These are phyloP conservation scores for Neoitamus cyanurus DNA, from an alignment of 2,888 invertebrate genomes.

Conservation along the genomic window DNA sequence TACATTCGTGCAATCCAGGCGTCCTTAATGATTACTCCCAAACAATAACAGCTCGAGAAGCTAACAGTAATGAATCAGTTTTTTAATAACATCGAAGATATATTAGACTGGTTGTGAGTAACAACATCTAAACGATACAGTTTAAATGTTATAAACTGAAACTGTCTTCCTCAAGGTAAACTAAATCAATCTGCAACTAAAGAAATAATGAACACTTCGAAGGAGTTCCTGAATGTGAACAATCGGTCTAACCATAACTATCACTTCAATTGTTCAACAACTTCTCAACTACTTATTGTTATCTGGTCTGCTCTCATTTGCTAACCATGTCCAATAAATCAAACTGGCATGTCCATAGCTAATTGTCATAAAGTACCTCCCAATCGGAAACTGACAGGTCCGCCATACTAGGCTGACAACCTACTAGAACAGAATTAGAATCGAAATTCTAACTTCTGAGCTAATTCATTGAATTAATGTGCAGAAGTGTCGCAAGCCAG, in stretches of 20 bases:
- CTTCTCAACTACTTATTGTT: not conserved
- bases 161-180: not conserved
- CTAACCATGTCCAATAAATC: not conserved
- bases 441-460: not conserved
- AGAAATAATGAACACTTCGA: not conserved
- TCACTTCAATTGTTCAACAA: not conserved
- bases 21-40: no score
- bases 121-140: no score
- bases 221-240: not conserved
- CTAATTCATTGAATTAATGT: not conserved
- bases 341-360: not conserved
- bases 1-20: no score
- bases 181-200: not conserved
- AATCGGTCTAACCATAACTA: not conserved
- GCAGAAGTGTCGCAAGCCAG: not conserved
- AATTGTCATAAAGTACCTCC: not conserved
- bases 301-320: not conserved
- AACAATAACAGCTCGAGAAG: no score
- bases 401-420: not conserved
- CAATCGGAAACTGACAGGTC: not conserved
- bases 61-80: no score
- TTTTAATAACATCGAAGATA: no score
- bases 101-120: no score
- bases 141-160: no score
- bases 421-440: conserved; percentile 8